Evolutionary conservation across 2,797 vertebrate species (phyloP), one percentile per base, ranked within the genome.

Genomic region (Schizothorax lantsangensis): DNA sequence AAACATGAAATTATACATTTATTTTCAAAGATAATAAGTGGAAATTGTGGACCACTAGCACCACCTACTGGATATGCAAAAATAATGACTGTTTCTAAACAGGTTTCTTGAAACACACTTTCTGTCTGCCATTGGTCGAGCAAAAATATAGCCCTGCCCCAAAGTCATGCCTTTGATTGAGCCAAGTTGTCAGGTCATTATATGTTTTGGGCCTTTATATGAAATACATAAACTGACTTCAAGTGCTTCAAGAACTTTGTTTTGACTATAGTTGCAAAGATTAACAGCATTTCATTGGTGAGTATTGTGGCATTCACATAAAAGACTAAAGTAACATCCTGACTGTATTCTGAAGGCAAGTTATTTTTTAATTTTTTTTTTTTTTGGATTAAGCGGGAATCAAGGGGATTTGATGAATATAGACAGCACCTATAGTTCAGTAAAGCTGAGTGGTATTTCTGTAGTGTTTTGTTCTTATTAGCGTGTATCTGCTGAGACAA

Each of bases 381-480:
- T 30, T 30, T 30, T 30, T 30, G 30, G 30, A 30, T 30, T 30
- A 30, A 30, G 30, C 30, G 30, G 30, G 30, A 30, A 30, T 30
- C 30, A 30, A 30, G 30, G 30, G 30, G 30, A 30, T 40, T 75
- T 2, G 1, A 36, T 47, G 40, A 43, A 77, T 36, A 49, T 33
- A 36, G 57, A 84, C 15, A 62, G 23, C 38, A 36, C 19, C 36
- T 47, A 26, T 66, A n/a, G 36, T 79, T 73, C 30, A 79, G 52
- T n/a, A 6, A 7, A 17, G 47, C 81, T 81, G 59, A 84, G 43
- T 59, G 26, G 21, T 59, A 66, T 78, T 83, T 87, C n/a, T 26
- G 45, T 73, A 23, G 9, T 47, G 6, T 54, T 72, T 84, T 81
- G 43, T 79, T 23, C 62, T 64, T 30, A 78, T 81, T 78, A 84